Base-by-base conservation (phyloP, 2,888 invertebrate genomes). In the Unio delphinus region DNA sequence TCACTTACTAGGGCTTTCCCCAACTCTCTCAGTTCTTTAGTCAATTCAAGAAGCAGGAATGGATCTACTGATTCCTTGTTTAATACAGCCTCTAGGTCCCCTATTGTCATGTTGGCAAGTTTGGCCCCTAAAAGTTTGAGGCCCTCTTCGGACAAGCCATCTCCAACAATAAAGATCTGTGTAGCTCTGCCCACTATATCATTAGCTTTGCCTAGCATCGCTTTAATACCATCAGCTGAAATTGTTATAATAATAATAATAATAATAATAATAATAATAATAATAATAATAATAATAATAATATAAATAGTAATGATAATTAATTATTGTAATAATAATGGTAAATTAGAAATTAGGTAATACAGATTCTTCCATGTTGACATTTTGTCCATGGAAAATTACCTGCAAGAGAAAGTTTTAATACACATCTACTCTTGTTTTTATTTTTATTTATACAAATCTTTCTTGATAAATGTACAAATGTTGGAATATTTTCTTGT, bases 31-130 rank as follows among this genome's bases (percentile, higher is more conserved):
- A 84, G 68, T 28, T 83, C 75, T 28, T 75, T 67, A 55, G 80
- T 67, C 15, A 83, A 68, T 58, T 80, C 61, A 20, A 72, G 61
- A 18, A 78, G 80, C 60, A 78, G 70, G 15, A 72, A 73, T 3
- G 82, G 80, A 65, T 85, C 80, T 11, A 83, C 72, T 63, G 76
- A 75, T 68, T 83, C 81, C 15, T 71, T 65, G 26, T 84, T 80
- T 11, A 83, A 58, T 69, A 84, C 71, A 8, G 80, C 79, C 45
- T 76, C 77, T 3, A 85, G 68, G 34, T 85, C 83, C 6, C 80
- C 80, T 7, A 85, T 76, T 15, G 83, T 81, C 81, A 85, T 79
- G 66, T 80, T 77, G 58, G 83, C 82, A 23, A 84, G 60, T 57
- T 83, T 80, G 3, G 70, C 70, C 11, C 80, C 80, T n/a, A 85